These are phyloP conservation scores for Cinara cedri DNA, from an alignment of 2,888 invertebrate species.

Conservation along the genomic window DNA sequence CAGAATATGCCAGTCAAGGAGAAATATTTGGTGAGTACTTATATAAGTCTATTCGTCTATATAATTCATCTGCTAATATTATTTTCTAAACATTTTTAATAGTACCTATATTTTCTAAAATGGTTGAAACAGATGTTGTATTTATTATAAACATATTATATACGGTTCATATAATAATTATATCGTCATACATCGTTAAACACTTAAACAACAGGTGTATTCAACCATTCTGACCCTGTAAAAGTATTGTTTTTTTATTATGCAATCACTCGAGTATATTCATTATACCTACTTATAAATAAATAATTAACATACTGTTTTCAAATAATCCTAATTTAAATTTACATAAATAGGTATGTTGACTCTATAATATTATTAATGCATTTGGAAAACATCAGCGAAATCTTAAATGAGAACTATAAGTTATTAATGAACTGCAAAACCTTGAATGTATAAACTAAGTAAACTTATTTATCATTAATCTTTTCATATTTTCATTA, in stretches of 20 bases:
- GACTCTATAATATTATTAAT: background rate
- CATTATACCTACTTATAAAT: constrained; percentile 23
- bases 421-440: constrained; percentile 1
- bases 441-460: constrained; percentile 20
- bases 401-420: constrained; percentile 7
- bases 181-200: background rate
- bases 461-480: background rate
- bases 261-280: constrained; percentile 6
- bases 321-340: constrained; percentile 11
- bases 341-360: background rate
- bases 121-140: no score
- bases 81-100: background rate
- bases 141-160: background rate
- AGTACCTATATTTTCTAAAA: no score
- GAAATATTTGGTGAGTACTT: constrained; percentile 94
- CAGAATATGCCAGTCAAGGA: constrained; percentile 96
- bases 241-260: constrained; percentile 16
- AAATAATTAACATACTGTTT: constrained; percentile 28
- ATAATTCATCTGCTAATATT: background rate
- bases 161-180: background rate
- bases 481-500: background rate
- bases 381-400: background rate
- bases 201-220: constrained; percentile 17
- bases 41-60: no score
- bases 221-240: background rate